A percentile compares a stretch with the other conserved stretches of the same genome.
These are phyloP conservation scores for Zaprionus nigranus DNA, from an alignment of 1,140 invertebrate genomes.

Conservation along the genomic window DNA sequence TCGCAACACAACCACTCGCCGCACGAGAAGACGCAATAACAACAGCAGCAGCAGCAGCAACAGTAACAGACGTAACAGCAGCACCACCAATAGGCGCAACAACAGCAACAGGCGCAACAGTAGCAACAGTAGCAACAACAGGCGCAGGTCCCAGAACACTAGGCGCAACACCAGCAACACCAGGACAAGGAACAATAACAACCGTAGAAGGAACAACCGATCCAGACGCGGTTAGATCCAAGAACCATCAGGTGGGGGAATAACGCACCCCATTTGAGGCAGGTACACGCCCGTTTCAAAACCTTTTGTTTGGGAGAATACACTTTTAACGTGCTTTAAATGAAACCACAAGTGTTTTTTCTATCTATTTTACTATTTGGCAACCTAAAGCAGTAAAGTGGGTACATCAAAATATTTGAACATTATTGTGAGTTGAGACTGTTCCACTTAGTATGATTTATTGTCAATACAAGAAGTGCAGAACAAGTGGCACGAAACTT, in stretches of 20 bases:
- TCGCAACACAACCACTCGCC: not conserved
- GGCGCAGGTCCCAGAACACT: not conserved
- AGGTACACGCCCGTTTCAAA: not conserved
- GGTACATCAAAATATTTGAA: not conserved
- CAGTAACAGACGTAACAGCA: not conserved
- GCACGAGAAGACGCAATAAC: not conserved
- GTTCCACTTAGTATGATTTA: not conserved
- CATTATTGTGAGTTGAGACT: not conserved
- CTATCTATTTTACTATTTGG: not conserved
- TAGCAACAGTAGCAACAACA: not conserved
- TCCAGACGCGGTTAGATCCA: conserved; percentile 32
- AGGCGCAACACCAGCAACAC: conserved; percentile 34
- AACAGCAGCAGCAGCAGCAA: conserved; percentile 21
- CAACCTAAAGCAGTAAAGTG: not conserved
- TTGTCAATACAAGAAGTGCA: not conserved
- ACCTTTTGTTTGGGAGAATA: not conserved
- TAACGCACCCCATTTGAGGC: not conserved
- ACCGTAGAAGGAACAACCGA: not conserved
- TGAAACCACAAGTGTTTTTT: not conserved
- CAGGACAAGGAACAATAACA: not conserved
- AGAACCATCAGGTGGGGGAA: not conserved
- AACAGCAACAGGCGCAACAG: conserved; percentile 22
- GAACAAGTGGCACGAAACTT: not conserved
- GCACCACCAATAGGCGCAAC: not conserved
- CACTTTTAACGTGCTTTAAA: not conserved